Percentiles rank a stretch among this genome's conserved stretches.
Conservation (phyloP, 2,113 vertebrate genomes). For the Phylloscopus trochilus region DNA sequence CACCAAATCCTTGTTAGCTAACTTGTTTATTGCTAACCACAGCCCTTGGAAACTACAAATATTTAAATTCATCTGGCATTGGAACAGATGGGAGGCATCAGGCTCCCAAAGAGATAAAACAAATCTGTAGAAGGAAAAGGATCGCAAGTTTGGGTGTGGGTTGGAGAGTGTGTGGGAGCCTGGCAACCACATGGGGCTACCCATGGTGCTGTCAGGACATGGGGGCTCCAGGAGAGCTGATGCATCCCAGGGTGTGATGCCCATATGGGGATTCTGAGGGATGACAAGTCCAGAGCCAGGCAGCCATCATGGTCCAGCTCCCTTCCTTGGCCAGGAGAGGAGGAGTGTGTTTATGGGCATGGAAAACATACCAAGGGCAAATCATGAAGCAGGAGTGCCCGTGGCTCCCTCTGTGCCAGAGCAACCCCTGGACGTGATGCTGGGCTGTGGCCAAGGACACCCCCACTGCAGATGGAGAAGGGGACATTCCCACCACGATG, state of each 20-base stretch:
- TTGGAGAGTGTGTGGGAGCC: not conserved
- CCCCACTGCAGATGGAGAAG: not conserved
- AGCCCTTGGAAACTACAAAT: conserved; percentile 54
- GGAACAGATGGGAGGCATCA: conserved; percentile 63
- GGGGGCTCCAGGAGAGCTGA: not conserved
- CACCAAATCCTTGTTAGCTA: conserved; percentile 29
- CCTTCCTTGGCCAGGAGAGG: not conserved
- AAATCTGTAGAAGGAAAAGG: conserved; percentile 20
- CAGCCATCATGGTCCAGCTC: rapidly evolving
- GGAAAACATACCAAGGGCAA: not conserved
- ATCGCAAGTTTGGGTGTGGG: not conserved
- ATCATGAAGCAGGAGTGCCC: rapidly evolving
- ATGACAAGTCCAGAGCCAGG: not conserved
- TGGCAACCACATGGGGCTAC: not conserved
- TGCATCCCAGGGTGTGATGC: rapidly evolving
- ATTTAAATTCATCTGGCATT: conserved; percentile 52
- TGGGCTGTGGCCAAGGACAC: rapidly evolving
- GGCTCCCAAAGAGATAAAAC: conserved; percentile 58
- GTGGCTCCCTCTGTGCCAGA: rapidly evolving
- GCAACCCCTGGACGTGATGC: rapidly evolving
- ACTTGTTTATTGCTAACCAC: conserved; percentile 59
- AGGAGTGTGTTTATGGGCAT: rapidly evolving
- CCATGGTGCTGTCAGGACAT: rapidly evolving
- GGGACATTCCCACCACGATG: rapidly evolving
- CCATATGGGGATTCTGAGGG: rapidly evolving